These are phyloP conservation scores for Brachystomella parvula DNA, from an alignment of 1,140 invertebrate species.

Conservation along the genomic window DNA sequence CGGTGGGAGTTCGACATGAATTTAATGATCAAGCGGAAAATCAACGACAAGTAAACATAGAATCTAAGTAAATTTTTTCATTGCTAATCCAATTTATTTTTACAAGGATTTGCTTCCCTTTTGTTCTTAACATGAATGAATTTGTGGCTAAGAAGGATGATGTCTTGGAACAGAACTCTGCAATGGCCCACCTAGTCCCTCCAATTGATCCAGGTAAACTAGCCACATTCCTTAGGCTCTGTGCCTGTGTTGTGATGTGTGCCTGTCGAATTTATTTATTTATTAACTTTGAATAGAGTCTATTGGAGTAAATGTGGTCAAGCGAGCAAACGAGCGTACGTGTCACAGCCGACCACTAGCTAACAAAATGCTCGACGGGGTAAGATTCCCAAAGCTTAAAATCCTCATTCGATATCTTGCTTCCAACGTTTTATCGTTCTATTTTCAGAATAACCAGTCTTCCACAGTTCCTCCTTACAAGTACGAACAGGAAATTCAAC, in stretches of 20 bases:
- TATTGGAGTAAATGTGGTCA: no score
- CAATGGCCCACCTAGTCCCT: slow-evolving; percentile 25
- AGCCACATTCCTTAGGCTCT: no score
- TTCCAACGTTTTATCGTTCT: slow-evolving; percentile 36
- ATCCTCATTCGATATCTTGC: not conserved
- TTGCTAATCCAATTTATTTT: slow-evolving; percentile 15
- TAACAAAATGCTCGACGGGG: slow-evolving; percentile 1
- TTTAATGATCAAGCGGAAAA: slow-evolving; percentile 76
- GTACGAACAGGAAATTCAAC: not conserved
- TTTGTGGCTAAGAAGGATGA: slow-evolving; percentile 52
- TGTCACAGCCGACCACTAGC: slow-evolving; percentile 5
- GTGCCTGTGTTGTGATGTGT: no score
- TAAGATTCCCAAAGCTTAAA: slow-evolving; percentile 2
- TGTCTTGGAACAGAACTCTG: slow-evolving; percentile 17
- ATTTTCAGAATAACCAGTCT: slow-evolving; percentile 35
- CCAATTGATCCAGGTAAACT: slow-evolving; percentile 4
- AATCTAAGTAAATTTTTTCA: slow-evolving; percentile 2
- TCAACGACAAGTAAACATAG: slow-evolving; percentile 71
- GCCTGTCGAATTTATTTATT: no score
- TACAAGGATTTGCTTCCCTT: slow-evolving; percentile 72
- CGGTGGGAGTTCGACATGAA: slow-evolving; percentile 86
- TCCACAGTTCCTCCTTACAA: not conserved
- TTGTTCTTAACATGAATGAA: slow-evolving; percentile 69
- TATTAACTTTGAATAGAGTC: not conserved
- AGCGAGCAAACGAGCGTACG: not conserved